Conservation (phyloP, 2,888 invertebrate species). For the Adineta ricciae region DNA sequence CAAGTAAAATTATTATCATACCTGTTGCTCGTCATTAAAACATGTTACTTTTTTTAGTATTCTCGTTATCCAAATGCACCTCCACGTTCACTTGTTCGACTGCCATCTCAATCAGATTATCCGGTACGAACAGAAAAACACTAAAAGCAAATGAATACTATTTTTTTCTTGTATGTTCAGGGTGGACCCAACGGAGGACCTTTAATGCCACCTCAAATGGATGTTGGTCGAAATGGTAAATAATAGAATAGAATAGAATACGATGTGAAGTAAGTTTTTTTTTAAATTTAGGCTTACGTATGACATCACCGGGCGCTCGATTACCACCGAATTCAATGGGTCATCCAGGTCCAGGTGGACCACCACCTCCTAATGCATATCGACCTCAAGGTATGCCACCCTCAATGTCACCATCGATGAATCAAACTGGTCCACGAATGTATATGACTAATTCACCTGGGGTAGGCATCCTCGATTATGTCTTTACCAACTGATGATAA, state of each 20-base stretch:
- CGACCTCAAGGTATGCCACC: slow-evolving; percentile 9
- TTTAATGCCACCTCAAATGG: background rate
- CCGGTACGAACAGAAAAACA: background rate
- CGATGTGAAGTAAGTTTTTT: background rate
- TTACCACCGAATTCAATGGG: background rate
- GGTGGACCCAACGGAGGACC: background rate
- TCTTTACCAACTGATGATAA: background rate
- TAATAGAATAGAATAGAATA: too few relatives aligned
- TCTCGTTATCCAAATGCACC: slow-evolving; percentile 6
- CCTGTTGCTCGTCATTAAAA: background rate
- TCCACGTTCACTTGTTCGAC: background rate
- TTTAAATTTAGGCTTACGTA: background rate
- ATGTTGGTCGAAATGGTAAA: background rate
- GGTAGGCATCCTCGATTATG: background rate
- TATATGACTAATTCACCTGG: background rate
- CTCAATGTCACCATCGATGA: slow-evolving; percentile 14
- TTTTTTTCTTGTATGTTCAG: background rate
- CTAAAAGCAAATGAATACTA: background rate
- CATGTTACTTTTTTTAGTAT: background rate
- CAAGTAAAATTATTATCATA: background rate
- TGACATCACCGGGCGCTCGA: background rate
- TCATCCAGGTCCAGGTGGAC: background rate
- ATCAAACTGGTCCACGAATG: background rate
- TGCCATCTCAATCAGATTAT: background rate
- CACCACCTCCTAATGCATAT: background rate